phyloP scores from a whole-genome alignment of 2,113 vertebrate genomes.

The Ellobius talpinus region DNA sequence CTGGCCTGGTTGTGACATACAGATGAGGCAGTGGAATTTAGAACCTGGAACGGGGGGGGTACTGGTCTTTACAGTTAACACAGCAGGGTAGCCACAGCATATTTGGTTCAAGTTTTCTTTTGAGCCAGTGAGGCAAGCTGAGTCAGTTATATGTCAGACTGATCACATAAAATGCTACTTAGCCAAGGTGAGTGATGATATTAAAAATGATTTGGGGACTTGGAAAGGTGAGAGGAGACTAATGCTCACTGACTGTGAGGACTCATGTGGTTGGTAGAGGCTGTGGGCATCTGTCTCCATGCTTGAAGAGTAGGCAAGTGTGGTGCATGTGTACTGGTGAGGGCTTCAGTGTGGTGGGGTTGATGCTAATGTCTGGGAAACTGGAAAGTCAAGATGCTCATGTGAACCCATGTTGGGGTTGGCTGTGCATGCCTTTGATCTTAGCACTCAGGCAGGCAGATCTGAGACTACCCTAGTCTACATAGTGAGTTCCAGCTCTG shows the following conservation, averaged over 20 bases:
- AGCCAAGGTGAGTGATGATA: constrained; percentile 54
- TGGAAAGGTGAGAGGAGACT: background rate
- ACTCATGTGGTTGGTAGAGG: background rate
- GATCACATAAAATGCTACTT: background rate
- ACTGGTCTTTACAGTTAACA: constrained; percentile 75
- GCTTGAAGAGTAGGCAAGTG: background rate
- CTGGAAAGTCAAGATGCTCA: background rate
- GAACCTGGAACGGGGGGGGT: constrained; percentile 49
- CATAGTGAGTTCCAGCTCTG: background rate
- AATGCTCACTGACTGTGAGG: background rate
- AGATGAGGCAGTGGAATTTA: constrained; percentile 71
- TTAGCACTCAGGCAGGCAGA: background rate
- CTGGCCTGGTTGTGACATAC: constrained; percentile 64
- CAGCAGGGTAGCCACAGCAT: background rate
- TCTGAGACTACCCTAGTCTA: background rate
- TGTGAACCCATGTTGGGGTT: background rate
- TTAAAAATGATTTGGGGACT: background rate
- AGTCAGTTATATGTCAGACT: background rate
- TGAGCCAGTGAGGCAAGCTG: constrained; percentile 9
- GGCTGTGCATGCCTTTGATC: background rate
- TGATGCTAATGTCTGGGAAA: background rate
- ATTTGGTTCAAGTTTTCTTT: constrained; percentile 21
- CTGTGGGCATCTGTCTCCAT: background rate
- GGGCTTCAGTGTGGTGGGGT: background rate
- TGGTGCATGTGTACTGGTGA: background rate